A percentile compares a stretch with the other conserved stretches of the same genome.
Conservation (phyloP, 92 coral and sea anemone species). For the Heliopora coerulea region DNA sequence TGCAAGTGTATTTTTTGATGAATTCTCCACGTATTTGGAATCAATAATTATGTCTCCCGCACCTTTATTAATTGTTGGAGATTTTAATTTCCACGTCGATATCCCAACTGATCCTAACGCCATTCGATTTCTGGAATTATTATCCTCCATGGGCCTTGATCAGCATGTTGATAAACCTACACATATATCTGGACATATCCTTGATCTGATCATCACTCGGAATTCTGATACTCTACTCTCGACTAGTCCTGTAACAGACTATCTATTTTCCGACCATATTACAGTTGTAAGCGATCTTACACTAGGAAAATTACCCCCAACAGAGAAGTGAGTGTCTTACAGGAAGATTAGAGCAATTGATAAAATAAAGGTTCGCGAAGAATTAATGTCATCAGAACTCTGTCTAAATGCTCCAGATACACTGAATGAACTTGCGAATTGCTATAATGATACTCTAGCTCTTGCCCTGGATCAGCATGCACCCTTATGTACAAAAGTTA, state of each 20-base stretch:
- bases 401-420: conserved; percentile 43
- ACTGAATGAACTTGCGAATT: conserved; percentile 51
- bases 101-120: neutral
- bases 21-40: conserved; percentile 42
- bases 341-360: conserved; percentile 36
- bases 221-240: conserved; percentile 29
- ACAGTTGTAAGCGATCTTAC: conserved; percentile 30
- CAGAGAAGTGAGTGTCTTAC: conserved; percentile 40
- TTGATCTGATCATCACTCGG: conserved; percentile 42
- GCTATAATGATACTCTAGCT: conserved; percentile 51
- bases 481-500: conserved; percentile 46
- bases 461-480: conserved; percentile 54
- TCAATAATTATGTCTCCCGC: conserved; percentile 45
- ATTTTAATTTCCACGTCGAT: conserved; percentile 48
- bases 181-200: conserved; percentile 46
- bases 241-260: conserved; percentile 39
- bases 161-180: conserved; percentile 47
- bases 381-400: conserved; percentile 28
- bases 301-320: conserved; percentile 43
- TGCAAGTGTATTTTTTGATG: conserved; percentile 28
- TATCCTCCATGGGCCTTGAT: conserved; percentile 44
- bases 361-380: neutral
- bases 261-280: conserved; percentile 50
- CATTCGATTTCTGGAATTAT: conserved; percentile 26
- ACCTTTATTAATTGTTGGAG: conserved; percentile 38